phyloP scores from a whole-genome alignment of 1,140 invertebrate genomes.

The Eubasilissa regina region DNA sequence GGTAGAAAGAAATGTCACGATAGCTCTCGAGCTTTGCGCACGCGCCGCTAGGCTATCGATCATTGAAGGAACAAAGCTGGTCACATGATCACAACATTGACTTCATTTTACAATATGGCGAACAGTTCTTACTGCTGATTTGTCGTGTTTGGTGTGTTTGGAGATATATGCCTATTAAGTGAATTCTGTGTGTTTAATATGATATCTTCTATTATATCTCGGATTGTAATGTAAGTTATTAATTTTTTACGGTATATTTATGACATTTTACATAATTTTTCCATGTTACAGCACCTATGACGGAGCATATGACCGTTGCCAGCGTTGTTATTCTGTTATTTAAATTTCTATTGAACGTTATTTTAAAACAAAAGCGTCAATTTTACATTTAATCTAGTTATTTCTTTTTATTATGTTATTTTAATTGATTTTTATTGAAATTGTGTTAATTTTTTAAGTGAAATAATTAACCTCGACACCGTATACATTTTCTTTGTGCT shows the following conservation, averaged over 20 bases:
- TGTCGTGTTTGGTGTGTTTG: constrained; percentile 62
- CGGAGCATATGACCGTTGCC: constrained; percentile 35
- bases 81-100: constrained; percentile 73
- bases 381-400: not conserved
- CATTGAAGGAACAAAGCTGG: constrained; percentile 61
- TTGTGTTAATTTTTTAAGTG: no score
- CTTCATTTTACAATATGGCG: constrained; percentile 61
- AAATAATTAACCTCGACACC: no score
- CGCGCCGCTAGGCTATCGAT: constrained; percentile 61
- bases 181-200: constrained; percentile 69
- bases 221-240: constrained; percentile 82
- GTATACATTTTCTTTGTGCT: constrained; percentile 15
- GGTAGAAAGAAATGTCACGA: constrained; percentile 49
- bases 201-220: constrained; percentile 83
- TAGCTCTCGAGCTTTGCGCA: constrained; percentile 54
- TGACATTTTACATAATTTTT: constrained; percentile 46
- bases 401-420: no score
- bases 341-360: constrained; percentile 27
- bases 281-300: not conserved
- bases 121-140: constrained; percentile 50
- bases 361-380: constrained; percentile 17
- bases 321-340: constrained; percentile 42
- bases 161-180: constrained; percentile 57
- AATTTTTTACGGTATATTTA: constrained; percentile 40
- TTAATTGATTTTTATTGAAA: no score